Evolutionary conservation across 2,113 vertebrate genomes (phyloP), one percentile per base, ranked within the genome.

Genomic region (Carassius auratus): DNA sequence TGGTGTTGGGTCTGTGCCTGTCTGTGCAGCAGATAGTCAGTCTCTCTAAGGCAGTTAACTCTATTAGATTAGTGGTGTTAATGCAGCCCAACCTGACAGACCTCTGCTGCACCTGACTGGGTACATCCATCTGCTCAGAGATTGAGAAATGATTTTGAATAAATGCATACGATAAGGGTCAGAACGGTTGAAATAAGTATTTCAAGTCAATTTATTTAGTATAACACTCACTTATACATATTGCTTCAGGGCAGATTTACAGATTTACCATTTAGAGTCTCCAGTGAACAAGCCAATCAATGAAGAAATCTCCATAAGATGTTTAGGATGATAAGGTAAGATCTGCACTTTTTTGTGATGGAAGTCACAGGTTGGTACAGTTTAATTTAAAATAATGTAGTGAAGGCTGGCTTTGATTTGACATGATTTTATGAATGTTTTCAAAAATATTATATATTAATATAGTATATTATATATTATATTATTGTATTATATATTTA

Each of bases 51-150:
- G 36, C 33, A 10, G 17, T 71, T 71, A 38, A 71, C 17, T 61
- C 52, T 66, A 76, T 76, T 57, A 55, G 79, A 82, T 86, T 86
- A 71, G 69, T 52, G 33, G 6, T 21, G 21, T 75, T 82, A 76
- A 86, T 61, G 57, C 42, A 82, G 71, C 15, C 7, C 19, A 36
- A 73, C 69, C 69, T 73, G 68, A 71, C 45, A 38, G 45, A 66
- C 17, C 64, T 86, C 61, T 50, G 9, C 50, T 71, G 36, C 50
- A 59, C 75, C 30, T 71, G 36, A 73, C 69, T n/a, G 21, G 6
- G 3, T 8, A 21, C 17, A 19, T 42, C 68, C 68, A 71, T 42
- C 36, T 73, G 69, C 33, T n/a, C 19, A 42, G 17, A 42, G 3
- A 71, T 36, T 30, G 66, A 19, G 19, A 42, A 42, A n/a, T 69